Evolutionary conservation across 2,797 vertebrate species (phyloP).

Genomic region (Pangasius mekongensis): DNA sequence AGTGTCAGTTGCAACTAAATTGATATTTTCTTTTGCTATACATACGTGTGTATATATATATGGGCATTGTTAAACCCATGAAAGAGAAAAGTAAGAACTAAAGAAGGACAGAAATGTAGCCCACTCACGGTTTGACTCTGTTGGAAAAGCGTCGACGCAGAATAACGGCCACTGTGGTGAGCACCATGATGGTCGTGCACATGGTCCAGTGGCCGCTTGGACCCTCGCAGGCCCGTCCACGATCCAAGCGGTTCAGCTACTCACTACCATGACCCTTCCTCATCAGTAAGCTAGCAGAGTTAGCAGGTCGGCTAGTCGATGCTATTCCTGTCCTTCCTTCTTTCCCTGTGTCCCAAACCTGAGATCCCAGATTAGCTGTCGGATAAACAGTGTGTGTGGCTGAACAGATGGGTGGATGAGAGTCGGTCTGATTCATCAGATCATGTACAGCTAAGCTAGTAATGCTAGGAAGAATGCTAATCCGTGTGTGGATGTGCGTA

Average conservation of each 20-base stretch:
- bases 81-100: neutral
- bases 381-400: constrained; percentile 64
- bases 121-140: constrained; percentile 84
- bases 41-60: too few relatives aligned
- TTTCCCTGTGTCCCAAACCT: neutral
- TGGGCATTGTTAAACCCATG: neutral
- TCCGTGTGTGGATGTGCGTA: neutral
- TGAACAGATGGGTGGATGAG: neutral
- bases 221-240: constrained; percentile 34
- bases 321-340: constrained; percentile 3
- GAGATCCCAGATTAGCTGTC: constrained; percentile 65
- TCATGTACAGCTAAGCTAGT: neutral
- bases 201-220: constrained; percentile 65
- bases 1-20: neutral
- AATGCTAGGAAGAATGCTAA: constrained; percentile 12
- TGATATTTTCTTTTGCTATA: neutral
- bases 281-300: neutral
- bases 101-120: neutral
- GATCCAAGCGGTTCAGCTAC: constrained; percentile 46
- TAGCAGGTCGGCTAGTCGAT: neutral
- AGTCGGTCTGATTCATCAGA: neutral
- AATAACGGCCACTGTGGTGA: constrained; percentile 83
- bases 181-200: constrained; percentile 89
- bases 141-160: constrained; percentile 80
- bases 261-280: constrained; percentile 41